Evolutionary conservation across 2,888 invertebrate genomes (phyloP), one percentile per base, ranked within the genome.

Genomic region (Barypeithes pellucidus): DNA sequence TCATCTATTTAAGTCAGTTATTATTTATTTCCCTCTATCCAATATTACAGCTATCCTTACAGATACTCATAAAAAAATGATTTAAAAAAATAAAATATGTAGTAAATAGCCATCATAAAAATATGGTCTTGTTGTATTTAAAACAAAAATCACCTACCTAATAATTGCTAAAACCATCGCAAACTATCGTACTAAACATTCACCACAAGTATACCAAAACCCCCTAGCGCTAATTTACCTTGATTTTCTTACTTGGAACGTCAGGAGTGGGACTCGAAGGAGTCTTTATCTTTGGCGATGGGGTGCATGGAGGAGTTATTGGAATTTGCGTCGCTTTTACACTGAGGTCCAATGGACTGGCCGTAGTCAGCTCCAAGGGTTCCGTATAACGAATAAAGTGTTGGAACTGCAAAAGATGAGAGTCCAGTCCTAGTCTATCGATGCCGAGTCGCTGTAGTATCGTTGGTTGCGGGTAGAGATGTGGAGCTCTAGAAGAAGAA

Each of bases 261-360:
- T 82, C 79, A 11, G 81, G 80, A 22, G 84, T 79, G 5, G 81
- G 79, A 29, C 79, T 78, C 29, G 29, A 43, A 22, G 72, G 43
- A 22, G 71, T 72, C 16, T 76, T 75, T 39, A 79, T 66, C 70
- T 72, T 80, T 3, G 94, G 94, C 29, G 93, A 93, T 0, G 93
- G 93, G 0, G 93, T 92, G 75, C 91, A 91, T 5, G 94, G 93
- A 11, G 94, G 94, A 0, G 94, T 94, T 81, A 94, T 93, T 0
- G 93, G 93, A 9, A 90, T 88, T 63, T 79, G 88, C 22, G 88
- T 87, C 82, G 88, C 87, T 83, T 95, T 95, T 22, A 94, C 85
- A 20, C 94, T 94, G 73, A 95, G 86, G 84, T 95, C 95, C 78
- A 95, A 86, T 7, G 94, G 94, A 74, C 85, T 85, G 1, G 88